Evolutionary conservation across 1,140 invertebrate species (phyloP).

Genomic region (Drosophila nasuta): DNA sequence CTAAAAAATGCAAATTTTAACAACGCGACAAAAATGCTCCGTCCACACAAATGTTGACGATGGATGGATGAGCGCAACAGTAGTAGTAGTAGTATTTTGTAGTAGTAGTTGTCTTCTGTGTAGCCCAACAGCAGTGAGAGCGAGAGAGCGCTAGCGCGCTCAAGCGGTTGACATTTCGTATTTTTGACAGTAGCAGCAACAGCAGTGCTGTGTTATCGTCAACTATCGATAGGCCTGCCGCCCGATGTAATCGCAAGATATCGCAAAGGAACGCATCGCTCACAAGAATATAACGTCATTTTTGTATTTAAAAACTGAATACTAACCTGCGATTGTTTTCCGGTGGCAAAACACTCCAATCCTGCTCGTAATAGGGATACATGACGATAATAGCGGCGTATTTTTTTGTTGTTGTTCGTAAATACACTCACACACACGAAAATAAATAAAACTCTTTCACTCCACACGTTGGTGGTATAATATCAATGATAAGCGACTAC

Average conservation of each 20-base stretch:
- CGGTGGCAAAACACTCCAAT: conserved; percentile 92
- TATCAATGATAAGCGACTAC: conserved; percentile 63
- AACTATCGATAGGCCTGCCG: conserved; percentile 35
- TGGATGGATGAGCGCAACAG: conserved; percentile 65
- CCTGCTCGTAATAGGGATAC: conserved; percentile 91
- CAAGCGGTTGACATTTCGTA: conserved; percentile 49
- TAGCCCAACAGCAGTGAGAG: conserved; percentile 39
- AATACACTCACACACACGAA: conserved; percentile 38
- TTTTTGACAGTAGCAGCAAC: conserved; percentile 43
- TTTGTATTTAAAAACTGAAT: conserved; percentile 16
- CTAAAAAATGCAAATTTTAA: conserved; percentile 68
- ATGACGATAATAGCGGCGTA: conserved; percentile 86
- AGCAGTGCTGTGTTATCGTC: conserved; percentile 31
- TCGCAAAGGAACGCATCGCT: background rate
- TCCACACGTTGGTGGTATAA: conserved; percentile 43
- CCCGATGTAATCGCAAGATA: background rate
- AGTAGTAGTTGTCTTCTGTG: conserved; percentile 4
- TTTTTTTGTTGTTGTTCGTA: conserved; percentile 4
- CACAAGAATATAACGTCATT: conserved; percentile 20
- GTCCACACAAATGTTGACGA: conserved; percentile 65
- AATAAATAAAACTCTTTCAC: conserved; percentile 35
- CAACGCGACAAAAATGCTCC: conserved; percentile 79
- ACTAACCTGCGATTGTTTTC: conserved; percentile 92
- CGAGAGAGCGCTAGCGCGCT: conserved; percentile 59
- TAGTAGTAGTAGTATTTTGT: conserved; percentile 56